Base-by-base conservation (phyloP, 2,113 vertebrate species). In the Lipophrys pholis region DNA sequence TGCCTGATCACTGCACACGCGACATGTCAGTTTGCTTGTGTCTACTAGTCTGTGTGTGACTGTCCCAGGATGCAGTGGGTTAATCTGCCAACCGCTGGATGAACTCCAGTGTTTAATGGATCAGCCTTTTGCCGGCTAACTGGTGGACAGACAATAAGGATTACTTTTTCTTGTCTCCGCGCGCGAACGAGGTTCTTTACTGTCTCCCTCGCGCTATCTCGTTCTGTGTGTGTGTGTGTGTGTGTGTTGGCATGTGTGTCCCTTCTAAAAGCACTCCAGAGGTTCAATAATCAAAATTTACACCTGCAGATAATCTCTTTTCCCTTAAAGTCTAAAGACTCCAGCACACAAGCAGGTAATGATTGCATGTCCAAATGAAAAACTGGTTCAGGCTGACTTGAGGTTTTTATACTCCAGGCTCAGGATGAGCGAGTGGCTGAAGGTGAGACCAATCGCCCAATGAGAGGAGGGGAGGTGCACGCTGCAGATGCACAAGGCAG, bases 71-170 rank as follows among this genome's bases (percentile, higher is more conserved):
- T 80, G 73, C 66, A 70, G 46, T 45, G 69, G 72, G 78, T 85
- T 82, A 87, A 89, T 87, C 86, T 81, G 48, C 80, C 69, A 80
- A 69, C 81, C 45, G 5, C 65, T 81, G 62, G 79, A 85, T 87
- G 84, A 90, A 82, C 81, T 72, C 61, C 54, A 59, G 70, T 45
- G 62, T 83, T 84, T 79, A 80, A 72, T 76, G 76, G 81, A 87
- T 89, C 87, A 83, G 60, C 70, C 49, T 86, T 83, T 83, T 42
- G 4, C 41, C 77, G 53, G 60, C 53, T 63, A 72, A 79, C 73
- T 69, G 61, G 41, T 73, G 56, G 57, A 78, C 61, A 51, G 75
- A 76, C 65, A 71, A 78, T 76, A 59, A 65, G 78, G 76, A 86
- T 85, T 67, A 82, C 59, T 59, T 70, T 80, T 61, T 16, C 36